Evolutionary conservation across 1,140 invertebrate genomes (phyloP), one percentile per base, ranked within the genome.

Genomic region (Zeugodacus cucurbitae): DNA sequence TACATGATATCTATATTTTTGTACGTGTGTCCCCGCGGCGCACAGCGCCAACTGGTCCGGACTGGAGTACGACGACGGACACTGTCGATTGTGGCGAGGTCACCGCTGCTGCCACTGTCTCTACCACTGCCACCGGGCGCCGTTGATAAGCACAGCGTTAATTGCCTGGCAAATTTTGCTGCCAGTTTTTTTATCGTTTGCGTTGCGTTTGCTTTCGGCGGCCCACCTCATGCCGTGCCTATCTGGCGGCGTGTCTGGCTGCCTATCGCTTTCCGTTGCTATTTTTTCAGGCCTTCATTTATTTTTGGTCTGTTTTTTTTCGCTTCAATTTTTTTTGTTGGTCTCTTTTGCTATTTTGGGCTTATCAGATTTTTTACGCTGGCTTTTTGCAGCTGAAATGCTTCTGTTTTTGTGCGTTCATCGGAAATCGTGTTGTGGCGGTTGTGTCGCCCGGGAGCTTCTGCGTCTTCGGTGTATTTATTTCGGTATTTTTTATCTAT

Each of bases 91-190:
- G 48, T 5, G 48, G 48, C 17, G 48, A 17, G 48, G 48, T 54
- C 26, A 8, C 6, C 11, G 41, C 7, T 48, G 22, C 6, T n/a
- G 41, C 7, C 70, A n/a, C 5, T 22, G 70, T 7, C 20, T 7
- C 6, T n/a, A n/a, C 7, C 70, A n/a, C 5, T 22, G 70, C 20
- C 20, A 41, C 70, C 29, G 70, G 34, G 2, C 34, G 74, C n/a
- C 4, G 8, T n/a, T 82, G 74, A 48, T 82, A 82, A 82, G 74
- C 74, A 29, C n/a, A 82, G n/a, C 74, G 74, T 82, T 41, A 82
- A 82, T 82, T 82, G 22, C n/a, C 74, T 32, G 74, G 74, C 37
- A 78, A 78, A 78, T 78, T 78, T 48, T 48, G 8, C 22, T 48
- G 74, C 37, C 41, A n/a, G 29, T 44, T 48, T 48, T 82, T 22